phyloP scores from a whole-genome alignment of 2,888 invertebrate species.

The Polymixis flavicincta region DNA sequence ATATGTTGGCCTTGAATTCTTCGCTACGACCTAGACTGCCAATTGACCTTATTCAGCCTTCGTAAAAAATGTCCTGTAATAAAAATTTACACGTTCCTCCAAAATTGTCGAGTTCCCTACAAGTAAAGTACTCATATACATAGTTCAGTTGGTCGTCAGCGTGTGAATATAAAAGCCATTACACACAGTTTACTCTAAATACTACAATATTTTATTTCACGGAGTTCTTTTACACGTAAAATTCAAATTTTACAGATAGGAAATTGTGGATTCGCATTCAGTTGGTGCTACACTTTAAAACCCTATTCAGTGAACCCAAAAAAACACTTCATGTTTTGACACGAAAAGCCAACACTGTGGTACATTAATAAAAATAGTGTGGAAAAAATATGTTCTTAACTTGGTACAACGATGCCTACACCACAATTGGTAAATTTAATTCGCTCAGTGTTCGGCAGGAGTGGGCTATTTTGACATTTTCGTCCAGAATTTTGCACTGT shows the following conservation, averaged over 20 bases:
- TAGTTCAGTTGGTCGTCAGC: neutral
- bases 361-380: slow-evolving; percentile 50
- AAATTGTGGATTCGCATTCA: slow-evolving; percentile 40
- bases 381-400: slow-evolving; percentile 44
- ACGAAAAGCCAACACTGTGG: slow-evolving; percentile 54
- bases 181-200: slow-evolving; percentile 4
- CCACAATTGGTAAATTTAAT: slow-evolving; percentile 67
- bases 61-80: neutral
- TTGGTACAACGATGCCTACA: slow-evolving; percentile 42
- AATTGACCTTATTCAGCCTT: neutral
- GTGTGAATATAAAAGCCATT: slow-evolving; percentile 18
- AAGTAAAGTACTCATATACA: neutral
- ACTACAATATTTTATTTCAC: slow-evolving; percentile 1
- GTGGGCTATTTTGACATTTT: slow-evolving; percentile 45
- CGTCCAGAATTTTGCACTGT: slow-evolving; percentile 29
- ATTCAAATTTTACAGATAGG: slow-evolving; percentile 6
- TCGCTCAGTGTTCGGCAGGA: neutral
- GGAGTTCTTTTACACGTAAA: slow-evolving; percentile 12
- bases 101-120: neutral
- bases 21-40: neutral
- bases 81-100: neutral
- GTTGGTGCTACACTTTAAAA: slow-evolving; percentile 34
- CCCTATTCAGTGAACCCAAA: slow-evolving; percentile 31
- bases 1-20: neutral
- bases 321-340: slow-evolving; percentile 55